A percentile compares a stretch with the other conserved stretches of the same genome.
Evolutionary conservation across 2,888 invertebrate species (phyloP).

Genomic region (Cordilura impudica): DNA sequence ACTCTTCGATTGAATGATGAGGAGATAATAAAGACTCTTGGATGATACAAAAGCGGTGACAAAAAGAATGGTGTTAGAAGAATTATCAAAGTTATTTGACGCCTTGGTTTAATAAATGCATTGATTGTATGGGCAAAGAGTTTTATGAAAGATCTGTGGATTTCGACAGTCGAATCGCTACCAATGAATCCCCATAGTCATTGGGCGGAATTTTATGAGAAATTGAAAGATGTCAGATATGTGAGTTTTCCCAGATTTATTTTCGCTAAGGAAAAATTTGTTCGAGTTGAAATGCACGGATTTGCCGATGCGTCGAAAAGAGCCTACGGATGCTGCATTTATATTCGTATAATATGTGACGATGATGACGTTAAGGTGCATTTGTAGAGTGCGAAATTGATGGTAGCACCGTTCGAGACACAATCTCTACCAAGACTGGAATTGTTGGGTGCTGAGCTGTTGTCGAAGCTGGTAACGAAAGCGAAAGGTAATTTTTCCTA

Average conservation of each 20-base stretch:
- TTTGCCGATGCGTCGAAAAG: slow-evolving; percentile 44
- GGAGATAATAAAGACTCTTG: slow-evolving; percentile 46
- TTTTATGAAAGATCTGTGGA: slow-evolving; percentile 50
- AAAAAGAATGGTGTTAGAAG: slow-evolving; percentile 30
- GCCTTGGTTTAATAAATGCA: slow-evolving; percentile 36
- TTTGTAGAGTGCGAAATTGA: slow-evolving; percentile 46
- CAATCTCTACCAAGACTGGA: slow-evolving; percentile 48
- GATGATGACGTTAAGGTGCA: slow-evolving; percentile 25
- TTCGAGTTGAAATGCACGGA: slow-evolving; percentile 29
- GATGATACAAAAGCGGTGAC: slow-evolving; percentile 28
- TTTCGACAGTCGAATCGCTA: slow-evolving; percentile 35
- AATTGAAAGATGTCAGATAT: background rate
- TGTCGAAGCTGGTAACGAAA: slow-evolving; percentile 31
- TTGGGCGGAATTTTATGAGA: slow-evolving; percentile 34
- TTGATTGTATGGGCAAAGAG: slow-evolving; percentile 42
- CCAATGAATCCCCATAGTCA: slow-evolving; percentile 13
- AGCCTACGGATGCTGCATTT: slow-evolving; percentile 50
- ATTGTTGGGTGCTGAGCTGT: slow-evolving; percentile 27
- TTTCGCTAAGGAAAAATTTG: background rate
- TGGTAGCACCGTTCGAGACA: slow-evolving; percentile 49
- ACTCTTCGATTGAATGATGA: slow-evolving; percentile 32
- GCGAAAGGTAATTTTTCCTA: slow-evolving; percentile 23
- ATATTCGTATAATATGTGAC: slow-evolving; percentile 17
- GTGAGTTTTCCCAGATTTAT: slow-evolving; percentile 22
- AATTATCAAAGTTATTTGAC: slow-evolving; percentile 43